phyloP scores from a whole-genome alignment of 2,797 vertebrate genomes.

The Enteromius paludinosus region DNA sequence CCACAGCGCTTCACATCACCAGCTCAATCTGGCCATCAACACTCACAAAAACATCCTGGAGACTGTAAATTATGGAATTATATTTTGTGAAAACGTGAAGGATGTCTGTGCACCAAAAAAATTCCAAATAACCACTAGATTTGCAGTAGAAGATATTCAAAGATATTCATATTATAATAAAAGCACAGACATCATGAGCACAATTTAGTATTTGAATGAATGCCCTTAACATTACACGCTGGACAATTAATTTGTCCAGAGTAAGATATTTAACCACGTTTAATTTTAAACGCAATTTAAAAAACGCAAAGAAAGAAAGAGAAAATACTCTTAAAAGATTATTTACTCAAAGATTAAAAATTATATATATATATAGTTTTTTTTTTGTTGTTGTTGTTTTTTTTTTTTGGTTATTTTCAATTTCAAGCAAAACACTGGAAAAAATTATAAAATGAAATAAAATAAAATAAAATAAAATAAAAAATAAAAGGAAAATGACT shows the following conservation, averaged over 20 bases:
- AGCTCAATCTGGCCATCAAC: conserved; percentile 28
- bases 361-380: no score
- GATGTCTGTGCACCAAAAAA: background rate
- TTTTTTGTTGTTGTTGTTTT: no score
- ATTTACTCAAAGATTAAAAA: no score
- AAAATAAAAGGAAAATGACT: no score
- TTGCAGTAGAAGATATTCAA: background rate
- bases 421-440: background rate
- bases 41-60: background rate
- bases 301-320: background rate
- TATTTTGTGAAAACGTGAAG: conserved; percentile 2
- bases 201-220: background rate
- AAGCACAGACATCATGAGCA: background rate
- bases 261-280: background rate
- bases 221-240: background rate
- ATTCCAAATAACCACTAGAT: background rate
- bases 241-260: background rate
- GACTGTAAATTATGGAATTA: background rate
- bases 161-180: background rate
- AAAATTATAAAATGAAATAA: background rate
- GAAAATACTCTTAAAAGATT: background rate
- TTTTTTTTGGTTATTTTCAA: background rate
- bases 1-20: conserved; percentile 7
- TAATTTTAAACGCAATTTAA: no score
- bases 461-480: no score